phyloP scores from a whole-genome alignment of 2,888 invertebrate genomes.

The Endotricha flammealis region DNA sequence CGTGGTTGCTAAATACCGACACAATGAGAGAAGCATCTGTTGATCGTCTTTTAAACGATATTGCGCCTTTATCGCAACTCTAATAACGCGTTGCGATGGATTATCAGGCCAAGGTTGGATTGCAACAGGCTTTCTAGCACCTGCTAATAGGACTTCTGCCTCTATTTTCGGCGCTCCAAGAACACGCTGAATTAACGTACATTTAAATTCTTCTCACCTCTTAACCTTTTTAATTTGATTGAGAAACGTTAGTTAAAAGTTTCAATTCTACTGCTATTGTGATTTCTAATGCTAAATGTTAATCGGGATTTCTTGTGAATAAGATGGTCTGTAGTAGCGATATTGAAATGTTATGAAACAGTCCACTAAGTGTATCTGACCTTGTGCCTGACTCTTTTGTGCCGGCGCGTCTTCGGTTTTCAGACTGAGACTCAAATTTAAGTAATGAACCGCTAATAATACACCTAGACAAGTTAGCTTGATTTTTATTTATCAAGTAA shows the following conservation, averaged over 20 bases:
- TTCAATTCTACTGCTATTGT: slow-evolving; percentile 43
- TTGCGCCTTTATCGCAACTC: slow-evolving; percentile 60
- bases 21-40: slow-evolving; percentile 61
- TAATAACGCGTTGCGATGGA: slow-evolving; percentile 61
- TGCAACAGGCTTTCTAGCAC: slow-evolving; percentile 72
- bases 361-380: slow-evolving; percentile 53
- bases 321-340: slow-evolving; percentile 27
- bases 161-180: slow-evolving; percentile 43
- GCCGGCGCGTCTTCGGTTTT: slow-evolving; percentile 42
- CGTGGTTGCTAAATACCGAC: slow-evolving; percentile 57
- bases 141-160: slow-evolving; percentile 51
- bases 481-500: slow-evolving; percentile 59
- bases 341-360: slow-evolving; percentile 55
- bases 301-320: slow-evolving; percentile 12
- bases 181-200: slow-evolving; percentile 38
- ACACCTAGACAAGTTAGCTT: slow-evolving; percentile 45
- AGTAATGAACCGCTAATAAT: slow-evolving; percentile 56
- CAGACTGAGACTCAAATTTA: slow-evolving; percentile 51
- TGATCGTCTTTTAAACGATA: slow-evolving; percentile 76
- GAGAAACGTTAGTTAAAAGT: slow-evolving; percentile 32
- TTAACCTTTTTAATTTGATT: slow-evolving; percentile 62
- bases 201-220: slow-evolving; percentile 66
- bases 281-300: slow-evolving; percentile 17
- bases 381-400: slow-evolving; percentile 63
- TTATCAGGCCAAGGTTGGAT: slow-evolving; percentile 65